Percentiles rank a stretch among this genome's conserved stretches.
phyloP scores from a whole-genome alignment of 2,113 vertebrate genomes.

The Saccopteryx bilineata region DNA sequence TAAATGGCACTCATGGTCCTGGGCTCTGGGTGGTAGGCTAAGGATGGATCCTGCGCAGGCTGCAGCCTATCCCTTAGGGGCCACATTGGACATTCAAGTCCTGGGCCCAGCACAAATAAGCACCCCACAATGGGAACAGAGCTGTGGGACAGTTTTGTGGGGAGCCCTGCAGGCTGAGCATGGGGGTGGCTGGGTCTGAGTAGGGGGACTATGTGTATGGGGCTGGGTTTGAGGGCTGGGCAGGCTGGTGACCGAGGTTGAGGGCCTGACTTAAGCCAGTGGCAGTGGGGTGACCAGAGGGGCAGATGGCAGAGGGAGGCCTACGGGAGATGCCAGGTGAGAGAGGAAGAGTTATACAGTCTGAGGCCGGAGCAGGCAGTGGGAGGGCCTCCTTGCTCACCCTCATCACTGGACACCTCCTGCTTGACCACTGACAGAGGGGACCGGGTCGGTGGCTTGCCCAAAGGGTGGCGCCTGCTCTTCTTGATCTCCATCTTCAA shows the following conservation, averaged over 20 bases:
- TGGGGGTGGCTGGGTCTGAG: not conserved
- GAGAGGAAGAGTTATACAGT: not conserved
- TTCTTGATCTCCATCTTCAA: slow-evolving; percentile 96
- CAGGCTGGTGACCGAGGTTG: not conserved
- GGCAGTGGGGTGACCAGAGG: not conserved
- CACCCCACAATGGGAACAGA: not conserved
- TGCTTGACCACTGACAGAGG: slow-evolving; percentile 96
- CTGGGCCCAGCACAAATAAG: not conserved
- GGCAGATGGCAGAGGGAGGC: not conserved
- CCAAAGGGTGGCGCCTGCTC: slow-evolving; percentile 96
- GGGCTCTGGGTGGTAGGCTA: not conserved
- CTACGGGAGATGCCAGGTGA: not conserved
- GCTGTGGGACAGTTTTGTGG: not conserved
- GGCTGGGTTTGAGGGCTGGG: not conserved
- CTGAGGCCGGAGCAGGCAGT: not conserved
- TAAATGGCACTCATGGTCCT: not conserved
- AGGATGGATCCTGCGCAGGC: not conserved
- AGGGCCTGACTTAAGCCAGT: not conserved
- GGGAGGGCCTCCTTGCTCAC: slow-evolving; percentile 81
- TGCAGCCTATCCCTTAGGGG: not conserved
- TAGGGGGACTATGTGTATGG: not conserved
- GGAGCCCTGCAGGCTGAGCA: not conserved
- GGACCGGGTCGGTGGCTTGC: slow-evolving; percentile 94
- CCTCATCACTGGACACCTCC: slow-evolving; percentile 94
- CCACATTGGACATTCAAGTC: fast-evolving